Evolutionary conservation across 2,113 vertebrate genomes (phyloP), one percentile per base, ranked within the genome.

Genomic region (Elachura formosa): DNA sequence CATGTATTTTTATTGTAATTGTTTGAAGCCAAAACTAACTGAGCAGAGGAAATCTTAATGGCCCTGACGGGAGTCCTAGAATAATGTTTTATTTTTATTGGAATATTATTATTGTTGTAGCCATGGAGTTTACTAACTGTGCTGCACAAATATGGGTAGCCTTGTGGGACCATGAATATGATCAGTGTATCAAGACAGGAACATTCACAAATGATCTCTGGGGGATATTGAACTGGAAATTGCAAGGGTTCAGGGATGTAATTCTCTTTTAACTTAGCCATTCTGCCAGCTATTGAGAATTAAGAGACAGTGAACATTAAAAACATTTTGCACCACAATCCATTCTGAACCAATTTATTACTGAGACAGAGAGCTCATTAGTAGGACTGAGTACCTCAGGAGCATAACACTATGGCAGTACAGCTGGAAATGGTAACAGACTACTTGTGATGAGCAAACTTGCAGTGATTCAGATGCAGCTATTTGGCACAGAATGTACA

Each of bases 81-180:
- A 69, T 77, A 77, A 63, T 71, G n/a, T 77, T 95, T 90, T 83
- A 84, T 83, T 95, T 93, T 54, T 55, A 67, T 63, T 81, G 74
- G 63, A 74, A 86, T 80, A 63, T 84, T 89, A 63, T 77, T 54
- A 52, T 86, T 84, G 28, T 56, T 74, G 28, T 41, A 81, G 52
- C n/a, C 17, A 17, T 17, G 13, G 41, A 67, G 31, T 86, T 77
- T 66, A 12, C 55, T 76, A 33, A 38, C 34, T 46, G 19, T 82
- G 79, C 46, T 84, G 64, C 56, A 45, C 15, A 63, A 94, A 48
- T 0, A 1, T 29, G 61, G 17, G 26, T 59, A 86, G 36, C n/a
- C 51, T 43, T 94, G 6, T 46, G 34, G 40, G 28, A 28, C 40
- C 21, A 40, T 26, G 33, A 63, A 55, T 62, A 19, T 8, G 1